Evolutionary conservation across 2,797 vertebrate species (phyloP), one percentile per base, ranked within the genome.

Genomic region (Centroberyx gerrardi): DNA sequence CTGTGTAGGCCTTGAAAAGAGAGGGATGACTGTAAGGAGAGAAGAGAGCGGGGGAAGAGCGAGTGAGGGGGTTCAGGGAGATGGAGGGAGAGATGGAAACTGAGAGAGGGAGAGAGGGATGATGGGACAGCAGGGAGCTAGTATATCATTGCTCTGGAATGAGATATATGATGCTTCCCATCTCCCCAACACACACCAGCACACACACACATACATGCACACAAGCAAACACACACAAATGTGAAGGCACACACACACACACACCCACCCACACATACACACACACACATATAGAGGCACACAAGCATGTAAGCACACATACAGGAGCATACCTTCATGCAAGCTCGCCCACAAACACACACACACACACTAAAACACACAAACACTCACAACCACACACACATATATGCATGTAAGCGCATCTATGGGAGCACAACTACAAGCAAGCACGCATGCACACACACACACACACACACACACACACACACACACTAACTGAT

Each of bases 61-160:
- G 14, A 40, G 66, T 74, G 46, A 29, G 61, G 5, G 68, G 71
- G 58, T 70, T 80, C 17, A 42, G 42, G 54, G 72, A 69, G 64
- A 71, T 49, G 53, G 55, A 66, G 53, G 52, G 59, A 72, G 64
- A 61, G 31, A 64, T 67, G 52, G 66, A 62, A 75, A 68, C 58
- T 46, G 53, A 66, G n/a, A 76, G 62, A 58, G 22, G 22, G 22
- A 38, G 0, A 22, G 74, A 83, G 28, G 58, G 62, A 80, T 76
- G 65, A 87, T 73, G 62, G 62, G 68, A 67, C 28, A 49, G 44
- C 38, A 63, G 78, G 76, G 52, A 83, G 44, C 62, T 53, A 29
- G 74, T 55, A 59, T 64, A 64, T 82, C 69, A 86, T 42, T 61
- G 68, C 67, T 49, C 36, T 74, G 66, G 75, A 84, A 71, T 80